Evolutionary conservation across 2,888 invertebrate genomes (phyloP).

Genomic region (Diarsia mendica): DNA sequence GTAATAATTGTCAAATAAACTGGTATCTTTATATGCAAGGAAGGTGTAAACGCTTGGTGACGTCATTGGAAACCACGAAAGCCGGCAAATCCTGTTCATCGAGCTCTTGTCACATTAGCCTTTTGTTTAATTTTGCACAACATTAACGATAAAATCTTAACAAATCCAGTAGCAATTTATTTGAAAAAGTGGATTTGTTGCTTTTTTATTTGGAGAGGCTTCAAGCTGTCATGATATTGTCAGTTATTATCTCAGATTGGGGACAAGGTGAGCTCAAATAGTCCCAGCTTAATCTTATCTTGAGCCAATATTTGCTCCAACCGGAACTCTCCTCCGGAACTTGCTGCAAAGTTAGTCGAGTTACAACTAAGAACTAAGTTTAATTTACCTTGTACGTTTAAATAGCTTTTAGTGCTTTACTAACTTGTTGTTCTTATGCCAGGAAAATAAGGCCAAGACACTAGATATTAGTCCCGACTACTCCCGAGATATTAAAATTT

Average conservation of each 20-base stretch:
- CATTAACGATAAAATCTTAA: constrained; percentile 49
- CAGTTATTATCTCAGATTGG: constrained; percentile 44
- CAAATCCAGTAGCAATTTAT: constrained; percentile 49
- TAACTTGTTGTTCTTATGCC: constrained; percentile 5
- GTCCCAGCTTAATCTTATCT: constrained; percentile 49
- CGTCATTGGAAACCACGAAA: constrained; percentile 29
- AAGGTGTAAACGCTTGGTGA: constrained; percentile 28
- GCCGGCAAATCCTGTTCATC: constrained; percentile 27
- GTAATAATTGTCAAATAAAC: constrained; percentile 48
- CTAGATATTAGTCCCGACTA: not conserved
- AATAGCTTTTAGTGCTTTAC: constrained; percentile 9
- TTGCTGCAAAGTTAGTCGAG: constrained; percentile 24
- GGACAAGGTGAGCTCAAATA: constrained; percentile 63
- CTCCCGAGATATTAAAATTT: no score
- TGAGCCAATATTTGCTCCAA: constrained; percentile 48
- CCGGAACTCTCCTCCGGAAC: constrained; percentile 54
- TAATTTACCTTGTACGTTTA: constrained; percentile 14
- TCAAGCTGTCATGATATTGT: constrained; percentile 36
- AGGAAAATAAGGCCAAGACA: not conserved
- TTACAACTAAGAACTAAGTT: constrained; percentile 17
- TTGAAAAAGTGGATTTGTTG: constrained; percentile 25
- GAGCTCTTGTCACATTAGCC: constrained; percentile 34
- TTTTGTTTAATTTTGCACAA: constrained; percentile 45
- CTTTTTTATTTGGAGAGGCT: constrained; percentile 21
- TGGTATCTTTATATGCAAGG: constrained; percentile 30